Percentiles rank a stretch among this genome's conserved stretches.
Conservation (phyloP, 1,140 invertebrate species). For the Matsumurasca onukii region DNA sequence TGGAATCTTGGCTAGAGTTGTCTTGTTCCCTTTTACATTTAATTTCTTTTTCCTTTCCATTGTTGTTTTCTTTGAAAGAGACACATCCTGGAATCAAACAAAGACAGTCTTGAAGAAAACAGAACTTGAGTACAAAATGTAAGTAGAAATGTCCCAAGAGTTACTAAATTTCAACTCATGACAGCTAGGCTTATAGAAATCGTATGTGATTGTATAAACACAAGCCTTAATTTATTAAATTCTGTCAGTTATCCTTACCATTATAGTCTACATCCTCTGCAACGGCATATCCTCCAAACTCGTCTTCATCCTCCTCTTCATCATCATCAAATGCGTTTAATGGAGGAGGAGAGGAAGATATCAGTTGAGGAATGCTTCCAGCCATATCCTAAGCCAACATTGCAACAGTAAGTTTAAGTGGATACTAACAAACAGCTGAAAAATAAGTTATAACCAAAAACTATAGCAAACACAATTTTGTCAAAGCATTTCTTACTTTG, state of each 20-base stretch:
- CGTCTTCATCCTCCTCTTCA: constrained; percentile 21
- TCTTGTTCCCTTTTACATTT: constrained; percentile 14
- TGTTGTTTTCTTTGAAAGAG: constrained; percentile 6
- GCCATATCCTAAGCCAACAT: constrained; percentile 19
- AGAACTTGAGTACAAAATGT: background rate
- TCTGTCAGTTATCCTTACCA: background rate
- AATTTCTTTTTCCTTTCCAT: background rate
- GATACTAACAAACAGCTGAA: too few species aligned
- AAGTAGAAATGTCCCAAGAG: background rate
- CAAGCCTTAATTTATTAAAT: too few species aligned
- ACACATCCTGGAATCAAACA: constrained; percentile 23
- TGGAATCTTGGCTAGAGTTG: constrained; percentile 18
- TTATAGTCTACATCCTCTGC: constrained; percentile 22
- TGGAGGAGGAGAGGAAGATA: constrained; percentile 19
- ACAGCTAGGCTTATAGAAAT: background rate
- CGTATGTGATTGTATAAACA: background rate
- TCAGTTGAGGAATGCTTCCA: constrained; percentile 16
- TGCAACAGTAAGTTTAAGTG: too few species aligned
- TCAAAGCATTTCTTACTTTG: too few species aligned
- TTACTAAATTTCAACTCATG: background rate
- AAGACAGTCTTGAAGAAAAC: background rate
- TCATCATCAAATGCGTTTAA: constrained; percentile 24
- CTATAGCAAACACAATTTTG: too few species aligned
- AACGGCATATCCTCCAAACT: constrained; percentile 11
- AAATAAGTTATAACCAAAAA: too few species aligned